Evolutionary conservation across 2,888 invertebrate species (phyloP).

Genomic region (Metacarcinus magister): DNA sequence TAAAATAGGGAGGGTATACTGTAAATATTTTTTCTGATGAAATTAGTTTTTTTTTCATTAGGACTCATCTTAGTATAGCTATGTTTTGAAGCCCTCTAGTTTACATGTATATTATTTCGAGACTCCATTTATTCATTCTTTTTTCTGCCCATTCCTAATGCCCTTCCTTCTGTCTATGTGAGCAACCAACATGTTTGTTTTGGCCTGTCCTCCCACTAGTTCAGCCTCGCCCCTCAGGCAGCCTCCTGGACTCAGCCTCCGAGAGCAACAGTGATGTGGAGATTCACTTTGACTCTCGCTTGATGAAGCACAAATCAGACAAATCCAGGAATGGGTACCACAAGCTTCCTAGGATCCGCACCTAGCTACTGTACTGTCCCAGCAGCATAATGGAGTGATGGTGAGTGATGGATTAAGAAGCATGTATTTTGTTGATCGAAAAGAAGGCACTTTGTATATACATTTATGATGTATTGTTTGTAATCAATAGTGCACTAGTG

Average conservation of each 20-base stretch:
- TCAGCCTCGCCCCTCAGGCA: constrained; percentile 61
- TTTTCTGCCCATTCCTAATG: background rate
- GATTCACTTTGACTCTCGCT: constrained; percentile 80
- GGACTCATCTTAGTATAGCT: background rate
- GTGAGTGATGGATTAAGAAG: background rate
- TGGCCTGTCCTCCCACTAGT: constrained; percentile 49
- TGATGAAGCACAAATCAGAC: constrained; percentile 70
- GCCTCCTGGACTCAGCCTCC: constrained; percentile 80
- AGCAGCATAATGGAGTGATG: background rate
- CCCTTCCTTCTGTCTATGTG: background rate
- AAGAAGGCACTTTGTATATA: background rate
- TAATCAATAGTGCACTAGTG: background rate
- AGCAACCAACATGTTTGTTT: constrained; percentile 16
- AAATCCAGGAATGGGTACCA: constrained; percentile 79
- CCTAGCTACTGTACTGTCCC: constrained; percentile 54
- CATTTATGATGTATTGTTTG: background rate
- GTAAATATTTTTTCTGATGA: background rate
- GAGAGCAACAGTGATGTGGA: constrained; percentile 82
- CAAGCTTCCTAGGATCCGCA: constrained; percentile 72
- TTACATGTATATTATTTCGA: too few species aligned
- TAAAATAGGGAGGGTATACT: background rate
- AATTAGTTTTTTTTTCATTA: background rate
- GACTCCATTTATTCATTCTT: background rate
- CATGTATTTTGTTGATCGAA: background rate
- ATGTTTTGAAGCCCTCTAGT: background rate